Evolutionary conservation across 2,797 vertebrate species (phyloP).

Genomic region (Moxostoma hubbsi): DNA sequence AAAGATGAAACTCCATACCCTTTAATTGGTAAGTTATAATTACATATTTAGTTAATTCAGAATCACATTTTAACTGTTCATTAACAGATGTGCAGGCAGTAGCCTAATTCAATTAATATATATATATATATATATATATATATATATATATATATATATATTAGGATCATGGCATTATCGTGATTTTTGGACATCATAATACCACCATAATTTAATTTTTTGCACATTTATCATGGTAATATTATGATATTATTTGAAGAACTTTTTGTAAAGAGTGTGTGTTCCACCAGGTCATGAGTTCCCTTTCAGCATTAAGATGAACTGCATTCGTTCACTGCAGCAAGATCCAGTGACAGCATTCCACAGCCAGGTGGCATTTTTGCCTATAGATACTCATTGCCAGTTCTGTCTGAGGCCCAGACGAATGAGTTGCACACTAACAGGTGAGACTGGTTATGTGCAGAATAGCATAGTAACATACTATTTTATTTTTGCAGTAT

Average conservation of each 20-base stretch:
- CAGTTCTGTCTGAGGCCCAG: slow-evolving; percentile 94
- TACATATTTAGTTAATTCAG: background rate
- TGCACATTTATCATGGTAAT: background rate
- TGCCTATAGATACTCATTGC: slow-evolving; percentile 89
- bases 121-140: too few species aligned
- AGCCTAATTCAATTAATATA: too few species aligned
- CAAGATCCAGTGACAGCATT: slow-evolving; percentile 68
- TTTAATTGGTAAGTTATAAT: slow-evolving; percentile 87
- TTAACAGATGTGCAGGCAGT: too few species aligned
- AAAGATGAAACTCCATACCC: slow-evolving; percentile 93
- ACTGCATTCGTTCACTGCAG: slow-evolving; percentile 78
- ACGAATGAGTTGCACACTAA: slow-evolving; percentile 62
- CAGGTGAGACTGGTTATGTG: slow-evolving; percentile 7
- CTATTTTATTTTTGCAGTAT: too few species aligned
- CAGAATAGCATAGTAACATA: background rate
- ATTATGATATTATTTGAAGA: too few species aligned
- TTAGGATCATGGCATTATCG: too few species aligned
- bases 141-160: too few species aligned
- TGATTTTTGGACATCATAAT: background rate
- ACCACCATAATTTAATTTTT: too few species aligned
- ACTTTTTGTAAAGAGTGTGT: background rate
- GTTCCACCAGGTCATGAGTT: slow-evolving; percentile 87
- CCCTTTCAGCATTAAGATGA: slow-evolving; percentile 96
- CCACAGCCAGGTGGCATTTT: slow-evolving; percentile 81
- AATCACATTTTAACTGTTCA: too few species aligned